Evolutionary conservation across 2,888 invertebrate species (phyloP).

Genomic region (Odontomyia ornata): DNA sequence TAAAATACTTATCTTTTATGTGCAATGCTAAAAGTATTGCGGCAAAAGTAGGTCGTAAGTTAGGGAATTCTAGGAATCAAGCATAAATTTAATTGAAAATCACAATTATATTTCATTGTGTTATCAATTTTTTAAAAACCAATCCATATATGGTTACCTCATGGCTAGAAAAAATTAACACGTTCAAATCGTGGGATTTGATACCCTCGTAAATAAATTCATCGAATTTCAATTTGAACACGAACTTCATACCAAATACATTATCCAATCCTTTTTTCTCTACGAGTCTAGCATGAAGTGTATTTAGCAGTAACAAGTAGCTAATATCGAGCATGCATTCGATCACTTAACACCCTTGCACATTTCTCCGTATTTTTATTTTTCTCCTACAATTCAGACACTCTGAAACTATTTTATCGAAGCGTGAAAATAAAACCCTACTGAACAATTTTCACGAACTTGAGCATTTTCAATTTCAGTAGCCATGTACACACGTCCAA

Average conservation of each 20-base stretch:
- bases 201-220: slow-evolving; percentile 35
- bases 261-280: neutral
- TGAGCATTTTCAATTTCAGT: slow-evolving; percentile 40
- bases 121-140: too few relatives aligned
- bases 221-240: slow-evolving; percentile 22
- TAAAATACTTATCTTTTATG: too few relatives aligned
- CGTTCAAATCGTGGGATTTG: slow-evolving; percentile 15
- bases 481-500: slow-evolving; percentile 2
- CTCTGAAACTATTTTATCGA: neutral
- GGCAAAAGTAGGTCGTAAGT: too few relatives aligned
- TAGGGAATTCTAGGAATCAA: too few relatives aligned
- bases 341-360: slow-evolving; percentile 28
- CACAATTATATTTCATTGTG: too few relatives aligned
- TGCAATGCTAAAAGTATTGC: too few relatives aligned
- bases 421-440: slow-evolving; percentile 30
- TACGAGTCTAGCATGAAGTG: neutral
- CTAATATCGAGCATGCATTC: neutral
- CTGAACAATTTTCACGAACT: slow-evolving; percentile 8
- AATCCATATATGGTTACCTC: too few relatives aligned
- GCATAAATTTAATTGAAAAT: too few relatives aligned
- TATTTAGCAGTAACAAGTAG: neutral
- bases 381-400: neutral
- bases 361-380: neutral
- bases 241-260: neutral
- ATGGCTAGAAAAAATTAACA: slow-evolving; percentile 34